Conservation (phyloP, 2,888 invertebrate genomes). For the Cyclophora albipunctata region DNA sequence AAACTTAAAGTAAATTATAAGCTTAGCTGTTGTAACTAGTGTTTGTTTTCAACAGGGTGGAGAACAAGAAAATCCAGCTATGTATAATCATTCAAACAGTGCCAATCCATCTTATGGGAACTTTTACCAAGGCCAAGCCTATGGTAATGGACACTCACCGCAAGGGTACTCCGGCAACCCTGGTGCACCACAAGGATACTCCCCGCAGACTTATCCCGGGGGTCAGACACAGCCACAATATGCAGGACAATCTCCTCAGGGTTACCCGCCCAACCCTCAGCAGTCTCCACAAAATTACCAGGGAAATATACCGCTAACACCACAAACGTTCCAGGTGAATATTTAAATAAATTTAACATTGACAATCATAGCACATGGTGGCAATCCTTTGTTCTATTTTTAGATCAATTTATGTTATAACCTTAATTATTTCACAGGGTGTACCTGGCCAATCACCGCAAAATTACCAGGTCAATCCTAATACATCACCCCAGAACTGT, state of each 20-base stretch:
- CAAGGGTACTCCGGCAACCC: constrained; percentile 57
- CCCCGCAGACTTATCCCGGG: constrained; percentile 56
- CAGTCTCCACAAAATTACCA: constrained; percentile 62
- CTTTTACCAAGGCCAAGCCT: constrained; percentile 65
- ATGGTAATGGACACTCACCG: constrained; percentile 67
- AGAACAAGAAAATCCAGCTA: constrained; percentile 62
- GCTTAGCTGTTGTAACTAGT: no score
- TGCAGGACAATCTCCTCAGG: constrained; percentile 50
- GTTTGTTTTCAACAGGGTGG: constrained; percentile 41
- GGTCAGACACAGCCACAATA: constrained; percentile 49
- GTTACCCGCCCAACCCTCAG: constrained; percentile 59
- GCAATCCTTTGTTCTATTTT: background rate
- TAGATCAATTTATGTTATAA: background rate
- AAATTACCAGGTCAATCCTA: constrained; percentile 73
- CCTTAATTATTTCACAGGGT: constrained; percentile 28
- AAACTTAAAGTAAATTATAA: no score
- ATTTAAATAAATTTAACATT: background rate
- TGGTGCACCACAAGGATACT: constrained; percentile 53
- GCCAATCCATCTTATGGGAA: constrained; percentile 59
- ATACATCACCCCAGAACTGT: constrained; percentile 68
- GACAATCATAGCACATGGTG: no score
- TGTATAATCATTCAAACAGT: constrained; percentile 63
- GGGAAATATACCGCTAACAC: constrained; percentile 59
- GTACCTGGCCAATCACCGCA: constrained; percentile 63
- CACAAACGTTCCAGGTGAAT: constrained; percentile 72